Conservation (phyloP, 1,140 invertebrate genomes). For the Coptotermes formosanus region DNA sequence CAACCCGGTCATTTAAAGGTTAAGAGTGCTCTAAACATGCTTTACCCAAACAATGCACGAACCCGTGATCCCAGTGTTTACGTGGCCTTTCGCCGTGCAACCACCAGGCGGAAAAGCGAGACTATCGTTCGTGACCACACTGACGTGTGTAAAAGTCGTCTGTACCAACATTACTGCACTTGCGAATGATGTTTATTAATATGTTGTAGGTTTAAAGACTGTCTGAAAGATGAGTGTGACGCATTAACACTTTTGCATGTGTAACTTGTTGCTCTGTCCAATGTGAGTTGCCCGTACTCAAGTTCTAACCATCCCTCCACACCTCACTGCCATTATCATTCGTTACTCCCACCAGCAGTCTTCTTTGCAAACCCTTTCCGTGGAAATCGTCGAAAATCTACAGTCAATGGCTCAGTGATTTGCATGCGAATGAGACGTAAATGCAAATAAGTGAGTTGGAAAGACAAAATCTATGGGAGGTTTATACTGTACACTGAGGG, state of each 20-base stretch:
- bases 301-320: neutral
- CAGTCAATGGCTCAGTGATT: neutral
- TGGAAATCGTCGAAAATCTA: slow-evolving; percentile 8
- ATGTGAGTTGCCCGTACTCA: neutral
- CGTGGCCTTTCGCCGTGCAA: no score
- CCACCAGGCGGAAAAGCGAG: no score
- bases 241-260: neutral
- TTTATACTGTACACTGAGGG: slow-evolving; percentile 3
- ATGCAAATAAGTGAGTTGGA: slow-evolving; percentile 16
- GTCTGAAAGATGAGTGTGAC: neutral
- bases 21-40: no score
- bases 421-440: neutral
- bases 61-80: no score
- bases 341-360: neutral
- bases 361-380: neutral
- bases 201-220: neutral
- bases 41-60: no score
- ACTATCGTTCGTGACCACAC: no score
- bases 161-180: neutral
- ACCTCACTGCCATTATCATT: neutral
- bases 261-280: slow-evolving; percentile 15
- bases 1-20: no score
- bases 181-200: neutral
- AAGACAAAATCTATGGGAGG: slow-evolving; percentile 18
- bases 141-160: no score